Percentiles rank a stretch among this genome's conserved stretches.
Evolutionary conservation across 2,888 invertebrate genomes (phyloP).

Genomic region (Chloromyia formosa): DNA sequence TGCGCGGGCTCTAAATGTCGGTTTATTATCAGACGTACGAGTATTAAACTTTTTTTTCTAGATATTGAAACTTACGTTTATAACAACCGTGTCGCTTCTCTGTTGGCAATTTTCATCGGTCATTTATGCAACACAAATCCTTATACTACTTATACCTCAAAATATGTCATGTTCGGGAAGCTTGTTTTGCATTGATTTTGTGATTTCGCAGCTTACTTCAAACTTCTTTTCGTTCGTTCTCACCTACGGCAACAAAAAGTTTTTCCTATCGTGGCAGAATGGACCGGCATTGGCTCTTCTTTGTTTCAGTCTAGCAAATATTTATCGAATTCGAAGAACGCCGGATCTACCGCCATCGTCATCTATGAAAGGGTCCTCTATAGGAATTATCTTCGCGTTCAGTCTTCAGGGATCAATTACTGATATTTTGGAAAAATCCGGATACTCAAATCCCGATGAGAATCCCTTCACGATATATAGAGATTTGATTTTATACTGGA

Average conservation of each 20-base stretch:
- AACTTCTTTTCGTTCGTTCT: slow-evolving; percentile 58
- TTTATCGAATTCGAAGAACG: slow-evolving; percentile 37
- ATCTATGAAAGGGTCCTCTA: slow-evolving; percentile 55
- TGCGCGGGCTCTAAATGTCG: too few species aligned
- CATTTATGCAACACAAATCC: slow-evolving; percentile 78
- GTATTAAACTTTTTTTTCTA: slow-evolving; percentile 45
- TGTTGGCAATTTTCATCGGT: slow-evolving; percentile 88
- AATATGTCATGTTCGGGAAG: slow-evolving; percentile 66
- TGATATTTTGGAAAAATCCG: slow-evolving; percentile 57
- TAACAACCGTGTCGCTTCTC: slow-evolving; percentile 62
- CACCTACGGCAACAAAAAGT: slow-evolving; percentile 60
- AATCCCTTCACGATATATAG: slow-evolving; percentile 57
- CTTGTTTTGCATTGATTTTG: slow-evolving; percentile 59
- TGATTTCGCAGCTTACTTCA: slow-evolving; percentile 59
- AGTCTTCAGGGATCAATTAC: slow-evolving; percentile 58
- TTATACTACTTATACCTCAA: slow-evolving; percentile 77
- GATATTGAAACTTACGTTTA: slow-evolving; percentile 58
- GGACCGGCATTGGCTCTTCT: slow-evolving; percentile 59
- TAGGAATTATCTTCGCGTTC: slow-evolving; percentile 57
- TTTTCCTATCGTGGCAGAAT: slow-evolving; percentile 61
- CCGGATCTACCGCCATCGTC: slow-evolving; percentile 8
- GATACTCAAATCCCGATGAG: slow-evolving; percentile 56
- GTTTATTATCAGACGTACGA: neutral
- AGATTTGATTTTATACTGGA: slow-evolving; percentile 60
- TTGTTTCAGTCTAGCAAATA: slow-evolving; percentile 55